Base-by-base conservation (phyloP, 2,888 invertebrate species). In the Flexamia atlantica region DNA sequence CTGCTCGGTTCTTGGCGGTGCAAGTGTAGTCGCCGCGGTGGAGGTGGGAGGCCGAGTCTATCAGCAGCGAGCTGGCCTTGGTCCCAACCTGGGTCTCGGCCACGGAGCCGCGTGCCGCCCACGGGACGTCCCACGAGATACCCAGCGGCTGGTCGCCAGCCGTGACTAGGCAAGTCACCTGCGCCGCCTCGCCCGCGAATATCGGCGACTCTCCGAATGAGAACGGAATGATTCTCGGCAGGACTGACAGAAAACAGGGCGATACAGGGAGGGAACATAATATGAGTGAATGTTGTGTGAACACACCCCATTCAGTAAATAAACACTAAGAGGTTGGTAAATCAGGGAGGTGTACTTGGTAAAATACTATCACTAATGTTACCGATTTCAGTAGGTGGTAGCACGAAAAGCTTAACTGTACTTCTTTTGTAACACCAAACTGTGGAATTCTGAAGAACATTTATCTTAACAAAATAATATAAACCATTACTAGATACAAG, bases 71-170 rank as follows among this genome's bases (percentile, higher is more conserved):
- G 81, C 87, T 87, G 14, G 90, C 86, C 83, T 88, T 90, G 72
- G 89, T 88, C 14, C 92, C 91, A 84, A 90, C 91, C 82, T 90
- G 90, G 3, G 89, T 90, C 2, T 88, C 88, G 9, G 88, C 86
- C 57, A 90, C 87, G 42, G 90, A 90, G 86, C 5, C 84, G 81
- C 87, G 86, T 36, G 88, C 87, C 23, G 14, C 14, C 12, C 85
- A 86, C 87, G 91, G 91, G 87, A 91, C 90, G 46, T 89, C 88
- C 96, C 96, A 96, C 36, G 92, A 91, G 79, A 96, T 93, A 84
- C 92, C 92, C 88, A 96, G 91, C 0, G 96, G 96, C 81, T 93
- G 91, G 90, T 96, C 96, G 85, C 96, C 95, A 90, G 94, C 93
- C 83, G 93, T 93, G 72, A 94, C 93, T 85, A 94, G 93, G 89